Evolutionary conservation across 2,797 vertebrate species (phyloP), one percentile per base, ranked within the genome.

Genomic region (Acanthurus lineatus): DNA sequence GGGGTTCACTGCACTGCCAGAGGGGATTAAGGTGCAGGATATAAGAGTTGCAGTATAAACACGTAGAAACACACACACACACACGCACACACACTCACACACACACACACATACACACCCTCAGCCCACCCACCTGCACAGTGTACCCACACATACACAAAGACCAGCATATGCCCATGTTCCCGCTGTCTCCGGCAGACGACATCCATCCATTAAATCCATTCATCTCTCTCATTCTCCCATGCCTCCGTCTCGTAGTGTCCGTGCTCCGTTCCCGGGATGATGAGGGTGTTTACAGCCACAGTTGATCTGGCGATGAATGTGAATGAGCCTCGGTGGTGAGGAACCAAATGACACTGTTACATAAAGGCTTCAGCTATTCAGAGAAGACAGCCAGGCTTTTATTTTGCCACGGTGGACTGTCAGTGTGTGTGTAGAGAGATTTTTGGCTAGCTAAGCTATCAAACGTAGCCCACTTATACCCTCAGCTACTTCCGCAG

Each of bases 311-410:
- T 82, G 84, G 68, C 12, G 69, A 65, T 87, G 92, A 90, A 93
- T 93, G 84, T 6, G 82, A 93, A 93, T 90, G 91, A 91, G 89
- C 65, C 81, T 65, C 52, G 32, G 85, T 79, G 84, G 79, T 84
- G 80, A 89, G 87, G 87, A 90, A 86, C 90, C 82, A 81, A 90
- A 88, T 90, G 90, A 84, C 86, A 91, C 76, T 25, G 57, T 93
- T 91, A 90, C 60, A 85, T 90, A 91, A 91, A 92, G 77, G 76
- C 75, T 73, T 80, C 28, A 3, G 58, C 85, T 70, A 90, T 91
- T 92, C 86, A 89, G 58, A 44, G 84, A 79, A 60, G 85, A 88
- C 87, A 90, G 86, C 76, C 32, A 49, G 60, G 79, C 85, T 84
- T 88, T 90, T 86, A 86, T 91, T 73, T 79, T 72, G 79, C 65